Evolutionary conservation across 2,113 vertebrate genomes (phyloP).

Genomic region (Microcebus lehilahytsara): DNA sequence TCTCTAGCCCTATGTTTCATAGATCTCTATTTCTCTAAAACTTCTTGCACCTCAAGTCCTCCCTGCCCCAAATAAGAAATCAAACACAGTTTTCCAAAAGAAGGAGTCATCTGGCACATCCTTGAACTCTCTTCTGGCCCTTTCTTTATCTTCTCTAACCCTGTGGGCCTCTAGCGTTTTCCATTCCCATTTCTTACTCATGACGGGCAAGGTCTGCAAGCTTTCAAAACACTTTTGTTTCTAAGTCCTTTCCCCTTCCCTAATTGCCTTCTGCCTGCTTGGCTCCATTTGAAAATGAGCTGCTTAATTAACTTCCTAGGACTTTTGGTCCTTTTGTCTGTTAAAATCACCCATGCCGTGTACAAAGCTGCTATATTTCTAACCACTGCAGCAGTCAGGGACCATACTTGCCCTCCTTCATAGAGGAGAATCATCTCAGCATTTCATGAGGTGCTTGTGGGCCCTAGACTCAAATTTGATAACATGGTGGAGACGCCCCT

Average conservation of each 20-base stretch:
- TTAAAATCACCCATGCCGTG: neutral
- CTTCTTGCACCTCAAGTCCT: neutral
- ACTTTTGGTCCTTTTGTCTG: neutral
- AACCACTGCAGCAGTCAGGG: neutral
- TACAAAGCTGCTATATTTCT: neutral
- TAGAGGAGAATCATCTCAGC: neutral
- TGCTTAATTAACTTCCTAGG: conserved; percentile 59
- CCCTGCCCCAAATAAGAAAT: neutral
- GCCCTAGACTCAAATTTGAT: fast-evolving
- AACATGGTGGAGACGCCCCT: neutral
- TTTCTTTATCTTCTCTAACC: neutral
- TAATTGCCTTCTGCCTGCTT: neutral
- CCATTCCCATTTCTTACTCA: neutral
- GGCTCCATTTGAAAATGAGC: conserved; percentile 1
- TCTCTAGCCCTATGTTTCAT: neutral
- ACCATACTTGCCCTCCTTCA: neutral
- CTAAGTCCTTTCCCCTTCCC: neutral
- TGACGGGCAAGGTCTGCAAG: neutral
- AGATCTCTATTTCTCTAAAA: neutral
- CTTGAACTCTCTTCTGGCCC: neutral
- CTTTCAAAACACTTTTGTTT: neutral
- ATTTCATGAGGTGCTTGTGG: neutral
- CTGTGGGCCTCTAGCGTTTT: neutral
- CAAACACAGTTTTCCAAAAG: neutral
- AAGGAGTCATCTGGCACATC: neutral